Evolutionary conservation across 2,888 invertebrate species (phyloP).

Genomic region (Cerceris rybyensis): DNA sequence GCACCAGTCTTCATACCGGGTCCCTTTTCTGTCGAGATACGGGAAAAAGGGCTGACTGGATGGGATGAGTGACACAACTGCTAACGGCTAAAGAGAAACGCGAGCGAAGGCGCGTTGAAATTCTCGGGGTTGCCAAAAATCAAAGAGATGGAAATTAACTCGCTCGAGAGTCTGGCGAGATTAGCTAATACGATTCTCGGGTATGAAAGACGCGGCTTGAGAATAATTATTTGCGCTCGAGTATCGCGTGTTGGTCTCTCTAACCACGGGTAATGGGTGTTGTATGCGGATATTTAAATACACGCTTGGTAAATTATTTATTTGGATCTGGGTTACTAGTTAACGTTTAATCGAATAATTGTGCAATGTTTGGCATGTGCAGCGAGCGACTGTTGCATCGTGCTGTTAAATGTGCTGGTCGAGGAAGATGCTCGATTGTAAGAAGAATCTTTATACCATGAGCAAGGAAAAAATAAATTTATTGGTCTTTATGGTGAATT

Average conservation of each 20-base stretch:
- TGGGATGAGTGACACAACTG: slow-evolving; percentile 44
- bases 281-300: too few species aligned
- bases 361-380: too few species aligned
- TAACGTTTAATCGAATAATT: too few species aligned
- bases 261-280: too few species aligned
- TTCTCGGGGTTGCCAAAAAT: slow-evolving; percentile 76
- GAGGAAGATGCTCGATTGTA: too few species aligned
- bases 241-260: neutral
- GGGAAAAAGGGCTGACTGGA: slow-evolving; percentile 48
- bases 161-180: slow-evolving; percentile 61
- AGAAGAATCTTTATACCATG: too few species aligned
- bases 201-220: slow-evolving; percentile 41
- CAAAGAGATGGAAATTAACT: slow-evolving; percentile 79
- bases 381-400: too few species aligned
- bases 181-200: slow-evolving; percentile 73
- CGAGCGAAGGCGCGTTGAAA: slow-evolving; percentile 45
- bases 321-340: too few species aligned
- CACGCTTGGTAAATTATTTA: too few species aligned
- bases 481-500: too few species aligned
- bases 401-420: too few species aligned
- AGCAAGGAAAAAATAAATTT: too few species aligned
- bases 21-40: slow-evolving; percentile 58
- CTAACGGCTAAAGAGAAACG: slow-evolving; percentile 27
- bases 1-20: slow-evolving; percentile 54
- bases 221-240: slow-evolving; percentile 55